These are phyloP conservation scores for Nothoprocta pentlandii DNA, from an alignment of 2,113 vertebrate species.

Conservation along the genomic window DNA sequence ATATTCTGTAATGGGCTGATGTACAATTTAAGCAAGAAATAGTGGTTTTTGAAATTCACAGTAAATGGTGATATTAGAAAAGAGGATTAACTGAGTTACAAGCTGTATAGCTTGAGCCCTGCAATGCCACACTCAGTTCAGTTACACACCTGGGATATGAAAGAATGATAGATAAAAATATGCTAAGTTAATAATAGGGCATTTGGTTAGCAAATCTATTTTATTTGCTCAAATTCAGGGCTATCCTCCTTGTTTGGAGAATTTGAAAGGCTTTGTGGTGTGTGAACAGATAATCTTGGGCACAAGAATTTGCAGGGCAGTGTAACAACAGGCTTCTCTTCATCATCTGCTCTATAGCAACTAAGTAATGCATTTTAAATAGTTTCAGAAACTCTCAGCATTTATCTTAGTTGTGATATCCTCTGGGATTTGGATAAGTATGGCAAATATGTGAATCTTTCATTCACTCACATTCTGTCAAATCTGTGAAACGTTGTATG, in stretches of 20 bases:
- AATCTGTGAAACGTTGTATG: neutral
- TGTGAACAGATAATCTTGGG: neutral
- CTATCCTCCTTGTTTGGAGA: neutral
- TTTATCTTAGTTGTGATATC: neutral
- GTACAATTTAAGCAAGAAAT: neutral
- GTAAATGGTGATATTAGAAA: neutral
- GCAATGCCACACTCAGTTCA: neutral
- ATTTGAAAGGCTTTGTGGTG: neutral
- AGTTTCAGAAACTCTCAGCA: neutral
- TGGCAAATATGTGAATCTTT: neutral
- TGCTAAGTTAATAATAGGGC: neutral
- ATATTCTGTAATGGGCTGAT: neutral
- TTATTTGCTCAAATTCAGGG: neutral
- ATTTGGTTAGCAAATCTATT: neutral
- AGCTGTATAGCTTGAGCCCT: neutral
- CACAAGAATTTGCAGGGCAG: neutral
- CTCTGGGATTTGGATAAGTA: neutral
- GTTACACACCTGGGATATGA: neutral
- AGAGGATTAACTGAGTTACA: neutral
- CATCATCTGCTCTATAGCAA: neutral
- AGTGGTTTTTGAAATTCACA: neutral
- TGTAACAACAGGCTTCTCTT: neutral
- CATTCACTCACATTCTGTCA: neutral
- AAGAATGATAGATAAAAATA: neutral
- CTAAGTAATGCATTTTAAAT: neutral